phyloP scores from a whole-genome alignment of 2,888 invertebrate genomes.

The Erannis defoliaria region DNA sequence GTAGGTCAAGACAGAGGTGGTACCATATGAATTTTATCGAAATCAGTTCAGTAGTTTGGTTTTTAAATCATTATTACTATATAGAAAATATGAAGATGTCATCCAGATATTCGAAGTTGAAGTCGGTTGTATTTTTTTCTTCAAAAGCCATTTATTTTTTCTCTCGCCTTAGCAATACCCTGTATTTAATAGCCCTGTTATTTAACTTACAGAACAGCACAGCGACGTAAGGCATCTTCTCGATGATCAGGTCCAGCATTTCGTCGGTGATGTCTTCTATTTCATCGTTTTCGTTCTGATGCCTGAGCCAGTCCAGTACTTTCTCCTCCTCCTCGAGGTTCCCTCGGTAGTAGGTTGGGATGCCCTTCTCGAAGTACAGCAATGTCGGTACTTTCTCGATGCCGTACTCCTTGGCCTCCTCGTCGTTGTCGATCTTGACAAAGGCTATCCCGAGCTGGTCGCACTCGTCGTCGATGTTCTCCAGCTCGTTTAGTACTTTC shows the following conservation, averaged over 20 bases:
- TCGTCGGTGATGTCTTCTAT: slow-evolving; percentile 98
- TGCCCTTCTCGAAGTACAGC: slow-evolving; percentile 93
- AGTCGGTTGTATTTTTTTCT: too few relatives aligned
- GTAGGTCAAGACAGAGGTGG: too few relatives aligned
- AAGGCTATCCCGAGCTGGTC: slow-evolving; percentile 95
- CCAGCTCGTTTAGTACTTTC: slow-evolving; percentile 94
- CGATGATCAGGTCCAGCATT: slow-evolving; percentile 96
- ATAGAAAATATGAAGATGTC: too few relatives aligned
- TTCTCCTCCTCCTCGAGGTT: slow-evolving; percentile 96
- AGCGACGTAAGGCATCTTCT: slow-evolving; percentile 95
- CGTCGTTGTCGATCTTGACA: slow-evolving; percentile 96
- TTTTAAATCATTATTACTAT: too few relatives aligned
- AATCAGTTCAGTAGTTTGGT: too few relatives aligned
- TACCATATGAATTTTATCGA: too few relatives aligned
- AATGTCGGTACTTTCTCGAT: slow-evolving; percentile 95
- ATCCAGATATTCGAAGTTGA: too few relatives aligned
- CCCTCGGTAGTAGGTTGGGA: slow-evolving; percentile 92
- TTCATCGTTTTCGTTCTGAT: slow-evolving; percentile 95
- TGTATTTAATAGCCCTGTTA: too few relatives aligned
- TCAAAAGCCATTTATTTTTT: too few relatives aligned
- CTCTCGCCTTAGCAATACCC: too few relatives aligned
- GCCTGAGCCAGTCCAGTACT: slow-evolving; percentile 94
- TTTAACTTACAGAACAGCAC: slow-evolving; percentile 93
- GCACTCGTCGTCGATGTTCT: slow-evolving; percentile 97
- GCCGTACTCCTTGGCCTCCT: slow-evolving; percentile 96